Base-by-base conservation (phyloP, 2,797 vertebrate species). In the Hipposideros larvatus region DNA sequence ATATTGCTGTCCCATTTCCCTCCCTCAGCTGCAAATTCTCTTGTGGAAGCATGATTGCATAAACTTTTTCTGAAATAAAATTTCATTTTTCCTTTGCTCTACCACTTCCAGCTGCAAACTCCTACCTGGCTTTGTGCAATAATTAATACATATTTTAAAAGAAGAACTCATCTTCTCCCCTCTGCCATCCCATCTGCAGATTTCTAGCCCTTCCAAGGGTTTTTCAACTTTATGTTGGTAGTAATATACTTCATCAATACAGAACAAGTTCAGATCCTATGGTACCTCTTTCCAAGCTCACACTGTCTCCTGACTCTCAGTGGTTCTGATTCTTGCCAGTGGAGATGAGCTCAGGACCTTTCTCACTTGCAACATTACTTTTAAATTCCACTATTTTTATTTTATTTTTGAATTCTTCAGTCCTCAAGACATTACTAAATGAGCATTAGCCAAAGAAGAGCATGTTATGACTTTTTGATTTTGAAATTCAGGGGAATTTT, bases 141-240 rank as follows among this genome's bases (percentile, higher is more conserved):
- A 90, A 96, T 97, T 97, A 97, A 91, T 91, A 75, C 79, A 91
- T 55, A 73, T 77, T 95, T 98, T 94, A 97, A 96, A 98, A 89
- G 95, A 93, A 95, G 74, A 75, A 43, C 31, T 26, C 79, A 19
- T 94, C 57, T 79, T 87, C 53, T 82, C 41, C 24, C 18, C 37
- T 90, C 31, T 41, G 5, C 57, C 77, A 71, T 92, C 43, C 86
- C 86, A 98, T 84, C 90, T 96, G 95, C 87, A 95, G 37, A 95
- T 26, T 93, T 91, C 41, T 84, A 97, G 70, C 41, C 70, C 19
- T 93, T 85, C 59, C 11, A 31, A 90, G 63, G 4, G 94, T 94
- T 87, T n/a, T 84, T 59, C 77, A 90, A 46, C 53, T 46, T 87
- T 96, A 93, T 91, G 63, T 83, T 83, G 93, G 19, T 46, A 95